Base-by-base conservation (phyloP, 2,113 vertebrate species). In the Scomber scombrus region DNA sequence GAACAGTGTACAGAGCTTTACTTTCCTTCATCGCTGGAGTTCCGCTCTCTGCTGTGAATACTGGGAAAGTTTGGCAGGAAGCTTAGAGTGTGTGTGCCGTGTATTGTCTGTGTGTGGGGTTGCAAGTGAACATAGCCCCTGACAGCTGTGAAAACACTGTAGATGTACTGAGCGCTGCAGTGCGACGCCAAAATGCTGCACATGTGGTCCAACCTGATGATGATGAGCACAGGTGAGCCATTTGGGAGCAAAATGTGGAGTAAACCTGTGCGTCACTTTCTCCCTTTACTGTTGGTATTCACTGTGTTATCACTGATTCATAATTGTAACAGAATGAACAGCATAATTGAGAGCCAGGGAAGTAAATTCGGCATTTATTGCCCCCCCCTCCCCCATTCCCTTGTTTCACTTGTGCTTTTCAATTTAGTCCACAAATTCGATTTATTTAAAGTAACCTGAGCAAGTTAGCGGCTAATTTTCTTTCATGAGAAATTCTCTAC, bases 81-180 rank as follows among this genome's bases (percentile, higher is more conserved):
- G 57, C 74, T 63, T 61, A 60, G 81, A 18, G 45, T 23, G 34
- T 71, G 54, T 18, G 56, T 4, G 56, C 4, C 34, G 56, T 55
- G 74, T 34, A 31, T 52, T 29, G 72, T 72, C 46, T 82, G 67
- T 18, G 63, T 64, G 52, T 71, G 54, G 40, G 55, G 71, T 19
- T 68, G 60, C 31, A 34, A 52, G 82, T 79, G 80, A 49, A 75
- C 58, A 15, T 56, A 68, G 79, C 79, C 74, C 18, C 62, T 8
- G 75, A 78, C 85, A 92, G 90, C 90, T 91, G 88, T 88, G 76
- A 81, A 91, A 92, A 90, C 86, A 90, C 62, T 18, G 43, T 69
- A 54, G 40, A 45, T 9, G 6, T 75, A n/a, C 75, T 47, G 71
- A 55, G 55, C 15, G n/a, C 76, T 40, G 69, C 72, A 74, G 62